These are phyloP conservation scores for Conomelus anceps DNA, from an alignment of 2,888 invertebrate genomes.

Conservation along the genomic window DNA sequence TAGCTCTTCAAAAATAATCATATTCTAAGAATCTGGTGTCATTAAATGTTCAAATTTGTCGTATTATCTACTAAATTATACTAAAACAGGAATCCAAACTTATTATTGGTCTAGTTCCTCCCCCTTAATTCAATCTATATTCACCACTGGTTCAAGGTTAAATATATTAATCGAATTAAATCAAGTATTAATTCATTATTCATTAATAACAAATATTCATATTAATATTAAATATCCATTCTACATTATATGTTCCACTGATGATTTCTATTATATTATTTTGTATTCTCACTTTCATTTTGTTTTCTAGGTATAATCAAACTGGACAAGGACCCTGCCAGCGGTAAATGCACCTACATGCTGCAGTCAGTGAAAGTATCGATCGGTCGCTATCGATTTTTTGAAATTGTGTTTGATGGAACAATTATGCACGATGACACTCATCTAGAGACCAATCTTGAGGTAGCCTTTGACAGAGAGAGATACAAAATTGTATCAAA, in stretches of 20 bases:
- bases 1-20: no score
- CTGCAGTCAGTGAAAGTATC: slow-evolving; percentile 52
- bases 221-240: no score
- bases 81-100: no score
- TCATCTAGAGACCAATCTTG: slow-evolving; percentile 45
- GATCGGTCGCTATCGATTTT: slow-evolving; percentile 39
- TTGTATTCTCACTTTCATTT: not conserved
- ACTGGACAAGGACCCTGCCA: slow-evolving; percentile 43
- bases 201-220: no score
- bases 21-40: no score
- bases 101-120: no score
- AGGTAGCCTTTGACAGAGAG: slow-evolving; percentile 47
- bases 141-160: no score
- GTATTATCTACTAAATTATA: no score
- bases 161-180: no score
- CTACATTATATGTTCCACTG: not conserved
- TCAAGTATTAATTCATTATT: no score
- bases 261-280: not conserved
- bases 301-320: slow-evolving; percentile 35
- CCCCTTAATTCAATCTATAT: no score
- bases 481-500: slow-evolving; percentile 45
- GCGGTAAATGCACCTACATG: slow-evolving; percentile 47
- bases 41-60: no score
- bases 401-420: slow-evolving; percentile 52
- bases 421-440: slow-evolving; percentile 43